phyloP scores from a whole-genome alignment of 64 coral and sea anemone species.

The Dendrophyllia cribrosa region DNA sequence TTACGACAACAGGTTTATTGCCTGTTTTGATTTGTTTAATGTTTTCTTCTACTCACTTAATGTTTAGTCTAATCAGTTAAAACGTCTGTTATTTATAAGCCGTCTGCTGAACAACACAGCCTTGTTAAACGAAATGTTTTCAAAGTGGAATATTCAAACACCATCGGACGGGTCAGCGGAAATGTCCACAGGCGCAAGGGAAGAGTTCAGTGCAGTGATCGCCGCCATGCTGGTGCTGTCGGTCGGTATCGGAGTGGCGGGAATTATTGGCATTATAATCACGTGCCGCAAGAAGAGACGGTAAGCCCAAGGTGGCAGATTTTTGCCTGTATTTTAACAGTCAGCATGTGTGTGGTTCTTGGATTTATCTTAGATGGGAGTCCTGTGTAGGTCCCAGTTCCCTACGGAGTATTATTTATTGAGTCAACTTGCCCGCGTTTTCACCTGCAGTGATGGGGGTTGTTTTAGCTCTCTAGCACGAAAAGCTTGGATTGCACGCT shows the following conservation, averaged over 20 bases:
- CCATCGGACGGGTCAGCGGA: background rate
- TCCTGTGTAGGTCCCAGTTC: too few species aligned
- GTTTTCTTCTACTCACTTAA: too few species aligned
- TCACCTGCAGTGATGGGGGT: too few species aligned
- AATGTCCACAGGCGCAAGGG: background rate
- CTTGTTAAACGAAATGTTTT: background rate
- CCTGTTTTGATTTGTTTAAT: too few species aligned
- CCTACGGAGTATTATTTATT: too few species aligned
- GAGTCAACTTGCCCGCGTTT: too few species aligned
- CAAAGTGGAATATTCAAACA: constrained; percentile 23
- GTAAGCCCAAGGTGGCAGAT: background rate
- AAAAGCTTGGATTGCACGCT: too few species aligned
- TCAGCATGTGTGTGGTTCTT: background rate
- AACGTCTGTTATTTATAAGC: background rate
- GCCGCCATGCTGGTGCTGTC: constrained; percentile 22
- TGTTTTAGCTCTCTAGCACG: too few species aligned
- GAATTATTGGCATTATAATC: constrained; percentile 15
- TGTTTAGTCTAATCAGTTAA: background rate
- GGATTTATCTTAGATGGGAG: too few species aligned
- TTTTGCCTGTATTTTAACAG: too few species aligned
- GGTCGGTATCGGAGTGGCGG: constrained; percentile 24
- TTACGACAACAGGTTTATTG: too few species aligned
- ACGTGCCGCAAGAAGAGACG: constrained; percentile 20
- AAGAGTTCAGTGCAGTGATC: constrained; percentile 36
- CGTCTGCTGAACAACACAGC: background rate